Evolutionary conservation across 2,888 invertebrate genomes (phyloP).

Genomic region (Spialia ferax): DNA sequence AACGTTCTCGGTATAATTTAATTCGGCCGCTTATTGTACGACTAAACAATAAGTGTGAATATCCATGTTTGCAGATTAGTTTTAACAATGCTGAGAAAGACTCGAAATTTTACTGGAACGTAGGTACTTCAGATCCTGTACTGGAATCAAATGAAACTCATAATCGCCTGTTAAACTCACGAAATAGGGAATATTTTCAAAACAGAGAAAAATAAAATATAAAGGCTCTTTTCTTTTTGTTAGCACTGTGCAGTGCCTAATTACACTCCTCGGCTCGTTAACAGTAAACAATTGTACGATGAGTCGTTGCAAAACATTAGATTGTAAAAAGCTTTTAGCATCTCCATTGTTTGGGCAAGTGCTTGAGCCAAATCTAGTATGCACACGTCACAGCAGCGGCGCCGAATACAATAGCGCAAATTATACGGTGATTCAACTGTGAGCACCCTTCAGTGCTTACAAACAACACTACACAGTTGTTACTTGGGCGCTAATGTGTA

Average conservation of each 20-base stretch:
- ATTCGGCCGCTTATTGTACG: slow-evolving; percentile 40
- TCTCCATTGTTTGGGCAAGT: slow-evolving; percentile 47
- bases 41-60: slow-evolving; percentile 53
- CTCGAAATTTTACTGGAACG: slow-evolving; percentile 12
- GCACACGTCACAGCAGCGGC: slow-evolving; percentile 46
- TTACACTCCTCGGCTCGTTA: slow-evolving; percentile 29
- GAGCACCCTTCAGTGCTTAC: slow-evolving; percentile 42
- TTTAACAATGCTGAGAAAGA: slow-evolving; percentile 54
- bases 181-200: too few species aligned
- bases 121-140: neutral
- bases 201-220: neutral
- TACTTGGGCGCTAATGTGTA: slow-evolving; percentile 30
- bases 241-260: slow-evolving; percentile 1
- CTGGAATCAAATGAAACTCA: neutral
- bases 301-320: slow-evolving; percentile 40
- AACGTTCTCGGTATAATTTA: slow-evolving; percentile 34
- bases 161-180: neutral
- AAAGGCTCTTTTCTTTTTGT: neutral
- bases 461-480: slow-evolving; percentile 34
- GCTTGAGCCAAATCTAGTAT: slow-evolving; percentile 47
- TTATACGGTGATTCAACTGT: slow-evolving; percentile 53
- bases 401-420: slow-evolving; percentile 54
- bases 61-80: slow-evolving; percentile 39
- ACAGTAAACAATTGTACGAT: slow-evolving; percentile 34
- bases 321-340: slow-evolving; percentile 45